Percentiles rank a stretch among this genome's conserved stretches.
These are phyloP conservation scores for Drosophila ironensis DNA, from an alignment of 1,140 invertebrate genomes.

Conservation along the genomic window DNA sequence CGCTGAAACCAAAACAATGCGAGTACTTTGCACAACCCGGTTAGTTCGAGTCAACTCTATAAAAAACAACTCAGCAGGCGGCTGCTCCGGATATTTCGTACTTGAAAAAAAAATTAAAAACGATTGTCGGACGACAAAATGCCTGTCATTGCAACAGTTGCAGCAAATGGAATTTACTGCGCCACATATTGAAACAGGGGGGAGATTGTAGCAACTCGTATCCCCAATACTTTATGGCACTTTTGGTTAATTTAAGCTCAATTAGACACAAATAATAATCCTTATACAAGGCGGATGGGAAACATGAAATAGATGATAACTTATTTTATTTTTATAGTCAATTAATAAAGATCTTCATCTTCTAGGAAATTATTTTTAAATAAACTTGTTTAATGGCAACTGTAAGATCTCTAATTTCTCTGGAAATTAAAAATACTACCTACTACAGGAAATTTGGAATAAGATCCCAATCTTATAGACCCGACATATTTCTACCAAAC, in stretches of 20 bases:
- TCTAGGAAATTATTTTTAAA: too few species aligned
- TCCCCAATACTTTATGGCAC: too few species aligned
- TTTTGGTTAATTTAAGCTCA: too few species aligned
- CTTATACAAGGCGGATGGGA: too few species aligned
- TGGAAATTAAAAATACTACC: background rate
- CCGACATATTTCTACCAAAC: background rate
- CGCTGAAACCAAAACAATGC: slow-evolving; percentile 44
- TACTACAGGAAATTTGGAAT: slow-evolving; percentile 13
- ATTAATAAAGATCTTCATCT: too few species aligned
- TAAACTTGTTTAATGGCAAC: background rate
- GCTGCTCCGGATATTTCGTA: slow-evolving; percentile 37
- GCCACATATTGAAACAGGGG: background rate
- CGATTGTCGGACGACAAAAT: slow-evolving; percentile 51
- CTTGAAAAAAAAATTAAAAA: slow-evolving; percentile 11
- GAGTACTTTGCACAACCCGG: slow-evolving; percentile 48
- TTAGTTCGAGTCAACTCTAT: slow-evolving; percentile 6
- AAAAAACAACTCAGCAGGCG: slow-evolving; percentile 6
- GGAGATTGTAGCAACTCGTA: too few species aligned
- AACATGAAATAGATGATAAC: too few species aligned
- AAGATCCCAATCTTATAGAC: slow-evolving; percentile 6
- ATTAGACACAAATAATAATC: too few species aligned
- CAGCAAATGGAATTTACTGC: slow-evolving; percentile 48
- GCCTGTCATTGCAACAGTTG: slow-evolving; percentile 59
- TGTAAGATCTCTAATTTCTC: background rate
- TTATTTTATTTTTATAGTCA: too few species aligned